Evolutionary conservation across 2,113 vertebrate species (phyloP).

Genomic region (Clarias magur): DNA sequence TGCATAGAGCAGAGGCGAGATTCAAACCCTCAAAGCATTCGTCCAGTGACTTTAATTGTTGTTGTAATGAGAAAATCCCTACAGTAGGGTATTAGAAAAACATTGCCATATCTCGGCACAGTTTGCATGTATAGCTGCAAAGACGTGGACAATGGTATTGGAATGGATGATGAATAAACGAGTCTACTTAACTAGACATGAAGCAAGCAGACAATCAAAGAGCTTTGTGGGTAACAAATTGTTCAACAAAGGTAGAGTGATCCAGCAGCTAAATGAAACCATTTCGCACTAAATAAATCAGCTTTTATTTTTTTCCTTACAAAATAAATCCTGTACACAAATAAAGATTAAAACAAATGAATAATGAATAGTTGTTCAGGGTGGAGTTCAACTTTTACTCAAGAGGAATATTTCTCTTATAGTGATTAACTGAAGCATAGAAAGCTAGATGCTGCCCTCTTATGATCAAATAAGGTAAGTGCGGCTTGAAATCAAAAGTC

Average conservation of each 20-base stretch:
- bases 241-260: neutral
- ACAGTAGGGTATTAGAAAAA: too few relatives aligned
- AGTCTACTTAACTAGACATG: neutral
- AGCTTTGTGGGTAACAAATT: neutral
- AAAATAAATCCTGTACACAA: neutral
- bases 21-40: too few relatives aligned
- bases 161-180: neutral
- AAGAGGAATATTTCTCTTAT: neutral
- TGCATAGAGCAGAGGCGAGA: too few relatives aligned
- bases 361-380: neutral
- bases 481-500: neutral
- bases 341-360: neutral
- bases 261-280: too few relatives aligned
- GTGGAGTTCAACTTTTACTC: neutral
- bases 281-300: neutral
- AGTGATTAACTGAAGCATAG: neutral
- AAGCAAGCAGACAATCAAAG: neutral
- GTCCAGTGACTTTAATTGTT: too few relatives aligned
- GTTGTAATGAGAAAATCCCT: too few relatives aligned
- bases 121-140: too few relatives aligned
- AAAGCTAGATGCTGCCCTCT: slow-evolving; percentile 55
- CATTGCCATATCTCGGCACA: too few relatives aligned
- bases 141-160: neutral
- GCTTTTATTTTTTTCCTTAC: neutral
- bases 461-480: slow-evolving; percentile 37